A percentile compares a stretch with the other conserved stretches of the same genome.
phyloP scores from a whole-genome alignment of 2,888 invertebrate species.

The Pycnomerus fuliginosus region DNA sequence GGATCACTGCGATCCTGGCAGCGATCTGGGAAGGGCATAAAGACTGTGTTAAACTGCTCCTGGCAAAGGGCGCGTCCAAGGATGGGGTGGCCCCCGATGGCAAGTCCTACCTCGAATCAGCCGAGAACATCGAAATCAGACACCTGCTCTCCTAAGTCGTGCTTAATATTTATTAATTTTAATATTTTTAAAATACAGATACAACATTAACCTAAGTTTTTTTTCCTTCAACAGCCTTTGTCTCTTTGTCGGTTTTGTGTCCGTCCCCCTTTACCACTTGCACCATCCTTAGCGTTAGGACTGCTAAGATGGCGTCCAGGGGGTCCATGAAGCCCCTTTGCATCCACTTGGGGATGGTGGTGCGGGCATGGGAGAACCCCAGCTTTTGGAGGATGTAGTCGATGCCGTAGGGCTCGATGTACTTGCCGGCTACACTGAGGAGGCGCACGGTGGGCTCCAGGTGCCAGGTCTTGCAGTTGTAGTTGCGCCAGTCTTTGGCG shows the following conservation, averaged over 20 bases:
- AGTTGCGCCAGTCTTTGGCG: slow-evolving; percentile 85
- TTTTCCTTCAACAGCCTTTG: slow-evolving; percentile 30
- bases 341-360: slow-evolving; percentile 99
- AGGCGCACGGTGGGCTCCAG: slow-evolving; percentile 89
- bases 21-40: slow-evolving; percentile 98
- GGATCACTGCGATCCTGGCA: slow-evolving; percentile 89
- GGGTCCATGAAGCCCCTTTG: slow-evolving; percentile 98
- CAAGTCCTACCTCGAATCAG: slow-evolving; percentile 80
- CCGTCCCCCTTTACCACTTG: slow-evolving; percentile 50
- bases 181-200: too few relatives aligned
- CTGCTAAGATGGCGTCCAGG: slow-evolving; percentile 85
- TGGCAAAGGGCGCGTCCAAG: slow-evolving; percentile 83
- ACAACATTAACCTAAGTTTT: slow-evolving; percentile 24
- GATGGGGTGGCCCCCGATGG: slow-evolving; percentile 86
- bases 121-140: slow-evolving; percentile 90
- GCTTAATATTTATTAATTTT: too few relatives aligned
- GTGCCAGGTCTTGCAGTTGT: slow-evolving; percentile 94
- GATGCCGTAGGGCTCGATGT: slow-evolving; percentile 97
- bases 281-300: slow-evolving; percentile 73
- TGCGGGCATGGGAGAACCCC: slow-evolving; percentile 95
- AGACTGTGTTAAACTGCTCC: slow-evolving; percentile 82
- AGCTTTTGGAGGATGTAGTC: slow-evolving; percentile 98
- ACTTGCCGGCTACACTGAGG: slow-evolving; percentile 67
- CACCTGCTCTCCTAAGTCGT: slow-evolving; percentile 62
- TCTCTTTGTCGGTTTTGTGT: slow-evolving; percentile 37